phyloP scores from a whole-genome alignment of 2,113 vertebrate species.

The Nothobranchius kuhntae region DNA sequence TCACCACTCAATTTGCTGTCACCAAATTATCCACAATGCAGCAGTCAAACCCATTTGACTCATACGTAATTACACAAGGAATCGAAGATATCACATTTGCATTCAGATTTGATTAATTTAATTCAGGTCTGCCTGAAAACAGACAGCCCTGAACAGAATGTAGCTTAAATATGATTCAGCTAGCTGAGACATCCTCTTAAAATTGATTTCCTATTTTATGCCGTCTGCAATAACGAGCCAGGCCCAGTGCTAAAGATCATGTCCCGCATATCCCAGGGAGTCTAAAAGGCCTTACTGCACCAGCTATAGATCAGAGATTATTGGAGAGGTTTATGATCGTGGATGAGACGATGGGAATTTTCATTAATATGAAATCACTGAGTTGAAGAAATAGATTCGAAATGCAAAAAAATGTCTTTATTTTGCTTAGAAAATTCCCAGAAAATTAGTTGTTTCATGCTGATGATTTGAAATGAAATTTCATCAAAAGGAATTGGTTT shows the following conservation, averaged over 20 bases:
- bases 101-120: conserved; percentile 57
- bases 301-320: conserved; percentile 62
- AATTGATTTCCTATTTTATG: conserved; percentile 68
- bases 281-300: conserved; percentile 59
- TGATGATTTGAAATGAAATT: neutral
- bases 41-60: conserved; percentile 39
- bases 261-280: conserved; percentile 61
- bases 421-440: neutral
- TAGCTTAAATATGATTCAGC: conserved; percentile 52
- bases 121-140: conserved; percentile 51
- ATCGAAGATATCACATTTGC: conserved; percentile 52
- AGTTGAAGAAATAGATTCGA: neutral
- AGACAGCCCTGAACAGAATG: conserved; percentile 44
- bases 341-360: conserved; percentile 24
- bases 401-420: neutral
- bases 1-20: conserved; percentile 28
- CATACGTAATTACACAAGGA: conserved; percentile 38
- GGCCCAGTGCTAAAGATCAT: conserved; percentile 62
- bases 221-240: conserved; percentile 63
- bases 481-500: no score
- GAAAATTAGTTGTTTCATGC: neutral
- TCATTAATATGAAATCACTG: conserved; percentile 19
- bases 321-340: conserved; percentile 42
- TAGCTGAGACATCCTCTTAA: conserved; percentile 49
- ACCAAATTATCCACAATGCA: conserved; percentile 32